Evolutionary conservation across 2,888 invertebrate genomes (phyloP).

Genomic region (Podotricha telesiphe): DNA sequence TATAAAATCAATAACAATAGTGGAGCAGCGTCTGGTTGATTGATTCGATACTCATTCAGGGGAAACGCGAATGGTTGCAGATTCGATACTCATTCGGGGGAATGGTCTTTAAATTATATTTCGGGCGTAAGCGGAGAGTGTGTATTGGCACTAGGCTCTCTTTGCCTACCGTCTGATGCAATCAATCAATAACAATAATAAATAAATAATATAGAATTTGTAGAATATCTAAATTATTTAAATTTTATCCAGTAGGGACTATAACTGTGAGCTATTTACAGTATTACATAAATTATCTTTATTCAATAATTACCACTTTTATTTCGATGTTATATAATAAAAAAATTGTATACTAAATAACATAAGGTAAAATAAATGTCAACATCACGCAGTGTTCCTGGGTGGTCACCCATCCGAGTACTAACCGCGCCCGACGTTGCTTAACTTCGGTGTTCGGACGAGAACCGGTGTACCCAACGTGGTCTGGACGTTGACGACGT

Average conservation of each 20-base stretch:
- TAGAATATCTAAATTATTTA: too few relatives aligned
- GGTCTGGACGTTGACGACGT: constrained; percentile 64
- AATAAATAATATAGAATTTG: too few relatives aligned
- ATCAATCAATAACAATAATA: too few relatives aligned
- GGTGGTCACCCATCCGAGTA: constrained; percentile 77
- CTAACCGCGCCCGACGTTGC: constrained; percentile 78
- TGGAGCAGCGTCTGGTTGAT: too few relatives aligned
- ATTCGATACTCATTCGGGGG: too few relatives aligned
- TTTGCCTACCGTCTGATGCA: too few relatives aligned
- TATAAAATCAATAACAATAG: background rate
- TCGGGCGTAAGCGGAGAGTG: too few relatives aligned
- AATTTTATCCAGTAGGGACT: too few relatives aligned
- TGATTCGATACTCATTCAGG: too few relatives aligned
- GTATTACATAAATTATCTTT: background rate
- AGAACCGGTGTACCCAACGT: constrained; percentile 77
- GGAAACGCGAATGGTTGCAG: too few relatives aligned
- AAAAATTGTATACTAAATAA: background rate
- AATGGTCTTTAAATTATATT: too few relatives aligned
- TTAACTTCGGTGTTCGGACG: constrained; percentile 81
- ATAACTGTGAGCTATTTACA: background rate
- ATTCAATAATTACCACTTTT: background rate
- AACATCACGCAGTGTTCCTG: constrained; percentile 56
- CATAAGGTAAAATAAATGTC: constrained; percentile 39
- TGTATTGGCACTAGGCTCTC: too few relatives aligned
- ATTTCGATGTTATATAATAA: background rate